A percentile compares a stretch with the other conserved stretches of the same genome.
Evolutionary conservation across 1,140 invertebrate genomes (phyloP).

Genomic region (Trigoniulus corallinus): DNA sequence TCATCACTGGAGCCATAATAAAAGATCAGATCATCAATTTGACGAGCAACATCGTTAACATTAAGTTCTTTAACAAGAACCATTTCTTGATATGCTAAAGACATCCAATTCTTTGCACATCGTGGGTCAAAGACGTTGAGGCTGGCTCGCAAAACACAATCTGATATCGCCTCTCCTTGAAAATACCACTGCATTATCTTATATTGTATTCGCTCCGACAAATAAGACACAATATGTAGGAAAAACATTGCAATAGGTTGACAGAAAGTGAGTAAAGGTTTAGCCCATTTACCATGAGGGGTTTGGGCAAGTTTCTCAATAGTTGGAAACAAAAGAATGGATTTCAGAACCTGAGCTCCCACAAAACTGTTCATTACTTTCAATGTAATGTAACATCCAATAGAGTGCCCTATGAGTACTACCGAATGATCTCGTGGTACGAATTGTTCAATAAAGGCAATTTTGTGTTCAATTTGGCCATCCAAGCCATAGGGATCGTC

Average conservation of each 20-base stretch:
- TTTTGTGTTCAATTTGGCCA: conserved; percentile 66
- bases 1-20: conserved; percentile 56
- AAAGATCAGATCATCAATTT: conserved; percentile 38
- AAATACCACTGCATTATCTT: conserved; percentile 22
- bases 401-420: conserved; percentile 65
- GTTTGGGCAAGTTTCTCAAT: conserved; percentile 56
- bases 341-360: conserved; percentile 31
- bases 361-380: conserved; percentile 41
- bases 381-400: conserved; percentile 61
- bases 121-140: conserved; percentile 22
- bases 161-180: conserved; percentile 14
- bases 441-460: conserved; percentile 50
- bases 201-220: conserved; percentile 31
- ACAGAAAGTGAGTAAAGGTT: conserved; percentile 33
- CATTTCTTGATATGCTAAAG: conserved; percentile 29
- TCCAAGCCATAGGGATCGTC: conserved; percentile 42
- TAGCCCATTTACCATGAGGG: conserved; percentile 45
- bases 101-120: conserved; percentile 28
- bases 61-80: conserved; percentile 25
- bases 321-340: conserved; percentile 62
- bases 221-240: conserved; percentile 35
- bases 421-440: conserved; percentile 46
- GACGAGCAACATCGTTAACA: conserved; percentile 19
- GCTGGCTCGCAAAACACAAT: conserved; percentile 22
- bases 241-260: conserved; percentile 35